phyloP scores from a whole-genome alignment of 2,797 vertebrate genomes.

The Pogonophryne albipinna region DNA sequence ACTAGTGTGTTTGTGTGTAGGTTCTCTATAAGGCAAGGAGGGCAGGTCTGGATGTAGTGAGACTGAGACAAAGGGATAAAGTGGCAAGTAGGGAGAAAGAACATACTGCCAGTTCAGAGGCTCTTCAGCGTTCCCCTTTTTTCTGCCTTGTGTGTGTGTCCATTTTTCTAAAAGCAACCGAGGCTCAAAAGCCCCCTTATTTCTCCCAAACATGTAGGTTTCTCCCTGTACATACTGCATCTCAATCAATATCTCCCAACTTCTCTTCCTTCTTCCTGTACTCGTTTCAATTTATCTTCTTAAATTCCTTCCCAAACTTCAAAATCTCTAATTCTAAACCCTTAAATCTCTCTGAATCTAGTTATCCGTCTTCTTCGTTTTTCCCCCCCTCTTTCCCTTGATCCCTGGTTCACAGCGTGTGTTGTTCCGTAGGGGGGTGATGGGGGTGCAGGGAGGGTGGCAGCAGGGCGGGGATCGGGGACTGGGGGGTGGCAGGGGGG shows the following conservation, averaged over 20 bases:
- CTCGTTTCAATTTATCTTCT: constrained; percentile 40
- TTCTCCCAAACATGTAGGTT: constrained; percentile 54
- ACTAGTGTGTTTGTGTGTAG: constrained; percentile 54
- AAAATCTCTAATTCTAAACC: constrained; percentile 47
- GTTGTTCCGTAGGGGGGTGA: constrained; percentile 89
- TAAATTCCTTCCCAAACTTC: constrained; percentile 44
- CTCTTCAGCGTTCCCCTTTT: constrained; percentile 51
- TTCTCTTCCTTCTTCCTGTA: constrained; percentile 47
- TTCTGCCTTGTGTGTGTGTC: constrained; percentile 47
- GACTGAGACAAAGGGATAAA: constrained; percentile 59
- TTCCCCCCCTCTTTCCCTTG: constrained; percentile 54
- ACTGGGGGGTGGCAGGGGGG: constrained; percentile 90
- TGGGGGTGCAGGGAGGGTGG: constrained; percentile 85
- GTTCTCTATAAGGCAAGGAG: constrained; percentile 72
- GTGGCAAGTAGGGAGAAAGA: constrained; percentile 55
- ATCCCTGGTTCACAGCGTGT: constrained; percentile 88
- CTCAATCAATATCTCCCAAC: constrained; percentile 57
- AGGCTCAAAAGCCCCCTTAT: constrained; percentile 38
- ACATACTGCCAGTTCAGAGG: constrained; percentile 63
- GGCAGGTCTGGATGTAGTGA: constrained; percentile 54
- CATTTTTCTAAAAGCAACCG: constrained; percentile 49
- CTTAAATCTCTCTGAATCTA: constrained; percentile 32
- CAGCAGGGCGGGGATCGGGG: constrained; percentile 87
- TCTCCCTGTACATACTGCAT: constrained; percentile 81
- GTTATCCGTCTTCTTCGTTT: constrained; percentile 17